Evolutionary conservation across 2,797 vertebrate genomes (phyloP).

Genomic region (Peromyscus attwateri): DNA sequence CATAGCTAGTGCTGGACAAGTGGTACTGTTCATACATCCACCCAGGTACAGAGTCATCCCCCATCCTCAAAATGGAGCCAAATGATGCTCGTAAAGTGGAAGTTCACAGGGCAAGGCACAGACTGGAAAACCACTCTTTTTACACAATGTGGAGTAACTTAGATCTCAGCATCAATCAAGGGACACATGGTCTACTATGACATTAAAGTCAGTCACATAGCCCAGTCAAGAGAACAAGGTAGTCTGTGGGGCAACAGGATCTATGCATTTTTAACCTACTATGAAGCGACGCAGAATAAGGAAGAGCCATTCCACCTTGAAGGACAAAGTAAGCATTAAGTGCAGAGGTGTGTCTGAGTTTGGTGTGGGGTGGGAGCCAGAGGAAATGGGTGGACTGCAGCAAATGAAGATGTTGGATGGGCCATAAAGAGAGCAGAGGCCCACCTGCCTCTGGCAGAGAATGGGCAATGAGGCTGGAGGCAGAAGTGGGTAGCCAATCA

Average conservation of each 20-base stretch:
- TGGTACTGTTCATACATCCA: not conserved
- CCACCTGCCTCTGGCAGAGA: not conserved
- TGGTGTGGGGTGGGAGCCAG: not conserved
- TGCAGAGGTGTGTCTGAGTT: not conserved
- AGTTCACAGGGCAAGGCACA: not conserved
- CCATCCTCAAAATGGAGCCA: not conserved
- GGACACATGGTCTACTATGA: not conserved
- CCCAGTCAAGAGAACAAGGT: not conserved
- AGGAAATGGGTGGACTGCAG: fast-evolving
- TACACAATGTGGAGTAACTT: not conserved
- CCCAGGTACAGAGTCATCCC: not conserved
- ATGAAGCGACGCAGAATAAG: not conserved
- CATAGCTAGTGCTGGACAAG: not conserved
- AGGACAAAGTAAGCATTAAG: not conserved
- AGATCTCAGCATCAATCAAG: not conserved
- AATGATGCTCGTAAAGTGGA: not conserved
- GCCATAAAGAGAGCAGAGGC: not conserved
- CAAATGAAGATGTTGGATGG: not conserved
- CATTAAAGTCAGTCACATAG: not conserved
- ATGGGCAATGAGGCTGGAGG: not conserved
- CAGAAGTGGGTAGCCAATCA: not conserved
- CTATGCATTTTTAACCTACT: not conserved
- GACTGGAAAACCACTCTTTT: not conserved
- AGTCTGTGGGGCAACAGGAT: fast-evolving
- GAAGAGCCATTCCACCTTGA: not conserved